Percentiles rank a stretch among this genome's conserved stretches.
These are phyloP conservation scores for Natator depressus DNA, from an alignment of 2,113 vertebrate species.

Conservation along the genomic window DNA sequence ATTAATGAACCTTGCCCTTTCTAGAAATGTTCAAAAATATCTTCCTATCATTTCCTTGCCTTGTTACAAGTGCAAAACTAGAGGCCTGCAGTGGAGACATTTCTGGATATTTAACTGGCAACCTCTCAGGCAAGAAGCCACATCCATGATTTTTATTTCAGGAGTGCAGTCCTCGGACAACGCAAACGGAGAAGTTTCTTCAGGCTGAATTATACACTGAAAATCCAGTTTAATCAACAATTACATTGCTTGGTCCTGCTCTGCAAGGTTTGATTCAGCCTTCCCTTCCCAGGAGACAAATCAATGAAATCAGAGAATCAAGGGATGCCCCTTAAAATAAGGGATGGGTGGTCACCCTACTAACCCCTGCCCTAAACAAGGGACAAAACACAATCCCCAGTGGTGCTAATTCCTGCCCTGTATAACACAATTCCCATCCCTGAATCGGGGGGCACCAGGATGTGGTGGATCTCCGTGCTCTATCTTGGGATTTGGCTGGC, in stretches of 20 bases:
- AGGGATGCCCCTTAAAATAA: not conserved
- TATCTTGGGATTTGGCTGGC: not conserved
- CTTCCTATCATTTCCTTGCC: not conserved
- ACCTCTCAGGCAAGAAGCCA: not conserved
- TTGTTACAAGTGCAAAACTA: not conserved
- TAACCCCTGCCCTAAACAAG: not conserved
- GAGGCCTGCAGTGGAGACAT: not conserved
- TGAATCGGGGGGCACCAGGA: not conserved
- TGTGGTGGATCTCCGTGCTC: not conserved
- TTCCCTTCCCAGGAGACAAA: not conserved
- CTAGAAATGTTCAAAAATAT: not conserved
- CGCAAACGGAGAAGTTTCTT: not conserved
- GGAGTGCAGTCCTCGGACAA: not conserved
- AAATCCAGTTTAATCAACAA: not conserved
- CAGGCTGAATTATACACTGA: not conserved
- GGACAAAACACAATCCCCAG: not conserved
- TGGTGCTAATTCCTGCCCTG: not conserved
- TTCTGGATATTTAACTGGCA: not conserved
- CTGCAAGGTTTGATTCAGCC: not conserved
- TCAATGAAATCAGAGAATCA: not conserved
- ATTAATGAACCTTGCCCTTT: not conserved
- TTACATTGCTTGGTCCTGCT: not conserved
- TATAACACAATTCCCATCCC: not conserved
- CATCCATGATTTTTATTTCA: not conserved
- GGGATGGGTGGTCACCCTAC: not conserved